Evolutionary conservation across 1,140 invertebrate species (phyloP), one percentile per base, ranked within the genome.

Genomic region (Brachionus manjavacas): DNA sequence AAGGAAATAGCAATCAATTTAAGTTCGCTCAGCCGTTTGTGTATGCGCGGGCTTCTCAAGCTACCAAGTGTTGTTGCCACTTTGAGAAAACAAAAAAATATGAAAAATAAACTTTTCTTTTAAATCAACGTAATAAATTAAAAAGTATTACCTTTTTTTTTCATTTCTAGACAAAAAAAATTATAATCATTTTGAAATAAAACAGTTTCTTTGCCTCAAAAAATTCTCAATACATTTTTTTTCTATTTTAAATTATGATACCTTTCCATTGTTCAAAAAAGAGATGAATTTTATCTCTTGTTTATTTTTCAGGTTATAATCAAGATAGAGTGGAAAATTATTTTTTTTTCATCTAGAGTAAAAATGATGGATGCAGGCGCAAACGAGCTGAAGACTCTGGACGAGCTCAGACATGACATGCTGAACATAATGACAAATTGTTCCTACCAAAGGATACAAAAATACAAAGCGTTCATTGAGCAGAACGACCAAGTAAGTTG

Each of bases 401-500:
- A 76, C 14, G 72, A 76, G 20, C 41, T 76, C 12, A 46, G 25
- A 28, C 41, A 76, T 3, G 72, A 76, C 46, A 12, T 76, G 23
- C 12, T 25, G n/a, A 76, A 76, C 20, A 25, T 52, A 25, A 76
- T 76, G 72, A 4, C 41, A 23, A 76, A 46, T 49, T 76, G 43
- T 12, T 76, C 72, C 2, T 76, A 25, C 41, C 8, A 35, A 7
- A 76, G 52, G 28, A 76, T 76, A 14, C 72, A 76, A 76, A 23
- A 28, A 4, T 76, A 76, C 20, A 76, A 76, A 25, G 25, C 41
- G 16, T 76, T 76, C 25, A 46, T 76, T 76, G 72, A 76, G 9
- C 72, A 76, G 46, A 76, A 43, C 20, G 72, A 76, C 25, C 72
- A 76, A 43, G 72, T 76, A 60, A 20, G 52, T 23, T 25, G 14